Evolutionary conservation across 2,113 vertebrate species (phyloP), one percentile per base, ranked within the genome.

Genomic region (Mustelus asterias): DNA sequence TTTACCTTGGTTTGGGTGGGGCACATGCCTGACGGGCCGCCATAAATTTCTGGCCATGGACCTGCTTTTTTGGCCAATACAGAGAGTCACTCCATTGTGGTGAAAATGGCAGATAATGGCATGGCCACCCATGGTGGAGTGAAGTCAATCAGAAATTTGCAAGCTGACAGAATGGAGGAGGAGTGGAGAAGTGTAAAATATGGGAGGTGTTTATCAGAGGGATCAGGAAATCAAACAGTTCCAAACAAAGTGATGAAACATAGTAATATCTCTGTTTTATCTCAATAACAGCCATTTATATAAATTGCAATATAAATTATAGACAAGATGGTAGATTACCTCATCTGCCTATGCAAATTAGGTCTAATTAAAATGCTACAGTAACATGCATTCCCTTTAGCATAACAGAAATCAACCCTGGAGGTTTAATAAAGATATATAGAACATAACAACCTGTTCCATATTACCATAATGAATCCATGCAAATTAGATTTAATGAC

Each of bases 401-500:
- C 94, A 54, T 48, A 95, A 95, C 41, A 95, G 69, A 76, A 95
- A 95, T 72, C 37, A 41, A 95, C 94, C 67, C 94, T 95, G 67
- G 67, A 76, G 69, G 69, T 95, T 95, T 95, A 95, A 95, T 72
- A 72, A 72, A 95, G 94, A 95, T 72, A 29, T 60, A 72, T 95
- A 76, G 22, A 48, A 18, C 6, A 65, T 67, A 72, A 95, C 41
- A 95, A 72, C 69, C 69, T 72, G 69, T 26, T 95, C 70, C 44
- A 54, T 54, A 95, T 76, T 95, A 95, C 65, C 44, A 29, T 95
- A 70, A 95, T 60, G n/a, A 48, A 14, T 13, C 13, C 44, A 95
- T 95, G 94, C 94, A 95, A 60, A 95, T 95, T 44, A 95, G 67
- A 95, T 72, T 72, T 72, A 95, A 95, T 95, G 67, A 72, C 94